Evolutionary conservation across 2,797 vertebrate species (phyloP).

Genomic region (Macropodus opercularis): DNA sequence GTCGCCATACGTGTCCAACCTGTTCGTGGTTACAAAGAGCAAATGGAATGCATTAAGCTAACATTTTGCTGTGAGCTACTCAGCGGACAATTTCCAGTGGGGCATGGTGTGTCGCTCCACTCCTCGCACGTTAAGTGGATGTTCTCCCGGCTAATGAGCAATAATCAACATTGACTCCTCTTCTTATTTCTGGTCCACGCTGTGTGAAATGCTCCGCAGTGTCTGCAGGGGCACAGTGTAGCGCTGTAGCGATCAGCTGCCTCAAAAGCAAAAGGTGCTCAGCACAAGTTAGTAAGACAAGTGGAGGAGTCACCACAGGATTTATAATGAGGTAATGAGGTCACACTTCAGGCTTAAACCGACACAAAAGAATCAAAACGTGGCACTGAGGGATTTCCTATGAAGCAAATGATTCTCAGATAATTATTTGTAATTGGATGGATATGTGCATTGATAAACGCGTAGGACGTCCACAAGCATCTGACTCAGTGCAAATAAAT

Average conservation of each 20-base stretch:
- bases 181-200: constrained; percentile 85
- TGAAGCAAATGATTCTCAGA: constrained; percentile 23
- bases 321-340: background rate
- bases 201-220: constrained; percentile 81
- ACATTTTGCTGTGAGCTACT: constrained; percentile 87
- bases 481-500: constrained; percentile 62
- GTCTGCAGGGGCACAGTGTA: constrained; percentile 30
- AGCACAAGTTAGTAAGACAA: background rate
- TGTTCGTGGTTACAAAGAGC: constrained; percentile 84
- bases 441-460: constrained; percentile 20
- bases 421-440: constrained; percentile 28
- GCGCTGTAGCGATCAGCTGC: constrained; percentile 13
- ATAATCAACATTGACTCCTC: constrained; percentile 90
- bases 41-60: constrained; percentile 88
- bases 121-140: constrained; percentile 87
- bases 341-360: background rate
- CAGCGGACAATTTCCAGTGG: constrained; percentile 84
- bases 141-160: constrained; percentile 91
- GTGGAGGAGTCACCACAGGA: constrained; percentile 2
- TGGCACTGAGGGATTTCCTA: constrained; percentile 13
- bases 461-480: constrained; percentile 54
- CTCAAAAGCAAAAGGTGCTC: constrained; percentile 6
- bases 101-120: constrained; percentile 85
- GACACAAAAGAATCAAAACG: constrained; percentile 11
- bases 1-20: constrained; percentile 85